phyloP scores from a whole-genome alignment of 2,797 vertebrate genomes.

The Acipenser transmontanus region DNA sequence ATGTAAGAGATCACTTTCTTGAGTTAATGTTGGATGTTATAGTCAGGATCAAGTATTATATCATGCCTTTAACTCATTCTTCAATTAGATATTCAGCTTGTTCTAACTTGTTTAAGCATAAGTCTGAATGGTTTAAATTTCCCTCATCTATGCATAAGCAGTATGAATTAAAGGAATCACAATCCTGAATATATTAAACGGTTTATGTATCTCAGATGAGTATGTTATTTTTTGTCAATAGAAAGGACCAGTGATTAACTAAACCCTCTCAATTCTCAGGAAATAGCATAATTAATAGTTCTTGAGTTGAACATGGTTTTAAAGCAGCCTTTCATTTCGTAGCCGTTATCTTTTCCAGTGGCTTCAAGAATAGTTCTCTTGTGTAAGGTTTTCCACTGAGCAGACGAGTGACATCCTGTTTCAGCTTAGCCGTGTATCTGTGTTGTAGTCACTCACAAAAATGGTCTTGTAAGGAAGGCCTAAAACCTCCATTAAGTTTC shows the following conservation, averaged over 20 bases:
- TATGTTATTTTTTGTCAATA: conserved; percentile 67
- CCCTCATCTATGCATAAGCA: conserved; percentile 58
- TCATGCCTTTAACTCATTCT: conserved; percentile 53
- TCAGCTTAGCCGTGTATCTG: conserved; percentile 71
- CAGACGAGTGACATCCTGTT: conserved; percentile 52
- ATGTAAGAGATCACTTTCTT: neutral
- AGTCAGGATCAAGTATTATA: conserved; percentile 62
- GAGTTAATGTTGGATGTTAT: conserved; percentile 47
- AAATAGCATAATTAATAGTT: conserved; percentile 65
- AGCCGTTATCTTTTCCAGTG: conserved; percentile 69
- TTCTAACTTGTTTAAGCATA: conserved; percentile 56
- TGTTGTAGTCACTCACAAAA: conserved; percentile 61
- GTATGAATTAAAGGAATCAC: conserved; percentile 56
- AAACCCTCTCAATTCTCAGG: conserved; percentile 74
- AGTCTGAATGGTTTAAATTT: conserved; percentile 68
- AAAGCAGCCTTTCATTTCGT: conserved; percentile 71
- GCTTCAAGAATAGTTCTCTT: conserved; percentile 66
- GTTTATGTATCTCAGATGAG: conserved; percentile 50
- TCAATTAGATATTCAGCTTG: conserved; percentile 55
- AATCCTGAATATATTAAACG: conserved; percentile 68
- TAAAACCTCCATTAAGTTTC: conserved; percentile 79
- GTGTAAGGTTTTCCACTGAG: conserved; percentile 63
- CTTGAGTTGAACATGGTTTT: conserved; percentile 43
- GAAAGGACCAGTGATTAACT: conserved; percentile 66
- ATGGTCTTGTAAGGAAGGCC: conserved; percentile 73